Evolutionary conservation across 2,797 vertebrate species (phyloP), one percentile per base, ranked within the genome.

Genomic region (Crypturellus tataupa): DNA sequence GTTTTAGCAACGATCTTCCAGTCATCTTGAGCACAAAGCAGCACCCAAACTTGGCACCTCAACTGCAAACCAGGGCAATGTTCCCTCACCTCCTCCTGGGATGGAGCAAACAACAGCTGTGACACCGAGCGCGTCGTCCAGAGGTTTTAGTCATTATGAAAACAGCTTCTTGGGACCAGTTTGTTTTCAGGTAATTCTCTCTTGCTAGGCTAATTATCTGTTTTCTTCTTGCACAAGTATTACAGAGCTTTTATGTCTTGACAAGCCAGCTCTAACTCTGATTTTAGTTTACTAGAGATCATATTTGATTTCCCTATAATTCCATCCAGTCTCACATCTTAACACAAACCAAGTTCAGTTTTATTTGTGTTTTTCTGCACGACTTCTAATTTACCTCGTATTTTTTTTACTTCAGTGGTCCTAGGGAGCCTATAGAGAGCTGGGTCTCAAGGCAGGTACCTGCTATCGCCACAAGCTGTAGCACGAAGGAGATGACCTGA

Each of bases 41-140:
- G 53, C 53, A 55, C 53, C 17, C 29, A 55, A 55, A 55, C 17
- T 67, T 53, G 49, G 33, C 46, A 56, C 6, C 27, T 29, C 65
- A 16, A 1, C 31, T 10, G 37, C 2, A 37, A 63, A 31, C 21
- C 0, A 6, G n/a, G 46, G 64, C 3, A 0, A 72, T 47, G 17
- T 62, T 47, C 24, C 21, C 70, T 51, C 17, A 18, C 51, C 51
- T 46, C 21, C 60, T 23, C 40, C 10, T 13, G n/a, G 29, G 29
- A 31, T 18, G 31, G 53, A 55, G 27, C 53, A 55, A 29, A 19
- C 10, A 6, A 55, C 53, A 55, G 27, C 53, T 21, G 16, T 18
- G 29, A 55, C 53, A 31, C 53, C 9, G 9, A 55, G 17, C 29
- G 17, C 31, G 19, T 55, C 29, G 9, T 17, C 31, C 17, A 19